These are phyloP conservation scores for Micropoecilia bifurca DNA, from an alignment of 2,797 vertebrate species.

Conservation along the genomic window DNA sequence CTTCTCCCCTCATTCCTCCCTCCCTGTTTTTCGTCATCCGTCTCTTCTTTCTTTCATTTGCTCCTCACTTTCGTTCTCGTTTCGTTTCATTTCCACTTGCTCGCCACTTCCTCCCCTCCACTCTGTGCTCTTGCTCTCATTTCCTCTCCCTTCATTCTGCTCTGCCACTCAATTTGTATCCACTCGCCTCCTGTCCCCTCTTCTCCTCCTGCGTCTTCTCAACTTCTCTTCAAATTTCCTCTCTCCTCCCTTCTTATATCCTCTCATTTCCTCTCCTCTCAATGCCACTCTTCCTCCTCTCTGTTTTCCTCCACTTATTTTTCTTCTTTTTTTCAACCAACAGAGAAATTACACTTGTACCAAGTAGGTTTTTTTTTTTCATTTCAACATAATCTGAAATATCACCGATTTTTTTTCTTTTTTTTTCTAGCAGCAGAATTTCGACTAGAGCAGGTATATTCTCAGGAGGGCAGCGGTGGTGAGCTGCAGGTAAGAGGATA, in stretches of 20 bases:
- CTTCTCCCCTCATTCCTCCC: not conserved
- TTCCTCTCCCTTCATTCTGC: not conserved
- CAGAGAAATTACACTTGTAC: not conserved
- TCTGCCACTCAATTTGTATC: not conserved
- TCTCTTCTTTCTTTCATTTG: not conserved
- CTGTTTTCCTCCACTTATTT: not conserved
- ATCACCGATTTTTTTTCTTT: not conserved
- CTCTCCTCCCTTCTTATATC: not conserved
- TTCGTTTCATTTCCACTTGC: not conserved
- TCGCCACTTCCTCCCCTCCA: not conserved
- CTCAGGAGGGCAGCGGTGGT: not conserved
- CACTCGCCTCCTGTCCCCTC: not conserved
- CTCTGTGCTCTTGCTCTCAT: not conserved
- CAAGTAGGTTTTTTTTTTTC: not conserved
- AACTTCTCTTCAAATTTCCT: conserved; percentile 13
- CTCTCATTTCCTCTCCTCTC: not conserved
- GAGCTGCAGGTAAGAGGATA: conserved; percentile 13
- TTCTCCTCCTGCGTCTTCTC: conserved; percentile 1
- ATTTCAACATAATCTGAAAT: conserved; percentile 2
- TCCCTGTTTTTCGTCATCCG: not conserved
- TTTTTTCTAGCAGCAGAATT: not conserved
- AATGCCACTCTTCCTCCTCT: not conserved
- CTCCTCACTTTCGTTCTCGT: not conserved
- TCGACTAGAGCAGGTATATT: not conserved
- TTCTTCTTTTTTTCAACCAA: not conserved